phyloP scores from a whole-genome alignment of 2,797 vertebrate genomes.

The Chrysocyon brachyurus region DNA sequence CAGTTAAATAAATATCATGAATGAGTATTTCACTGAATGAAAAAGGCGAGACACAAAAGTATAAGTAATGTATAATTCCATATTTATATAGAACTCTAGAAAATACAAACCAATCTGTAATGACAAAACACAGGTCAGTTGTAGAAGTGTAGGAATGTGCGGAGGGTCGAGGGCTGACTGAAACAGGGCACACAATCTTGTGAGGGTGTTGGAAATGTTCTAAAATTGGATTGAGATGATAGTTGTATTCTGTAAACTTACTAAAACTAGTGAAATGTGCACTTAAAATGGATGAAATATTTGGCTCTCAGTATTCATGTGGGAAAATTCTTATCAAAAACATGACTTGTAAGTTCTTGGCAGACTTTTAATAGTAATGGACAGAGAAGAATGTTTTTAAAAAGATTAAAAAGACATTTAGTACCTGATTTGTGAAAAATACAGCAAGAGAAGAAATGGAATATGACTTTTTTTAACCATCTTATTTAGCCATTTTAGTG shows the following conservation, averaged over 20 bases:
- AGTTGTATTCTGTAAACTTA: background rate
- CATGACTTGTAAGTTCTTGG: background rate
- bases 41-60: background rate
- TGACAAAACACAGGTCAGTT: background rate
- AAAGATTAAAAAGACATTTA: background rate
- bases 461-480: background rate
- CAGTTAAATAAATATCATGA: background rate
- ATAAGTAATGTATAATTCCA: background rate
- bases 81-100: background rate
- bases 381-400: background rate
- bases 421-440: background rate
- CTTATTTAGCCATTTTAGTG: background rate
- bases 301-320: background rate
- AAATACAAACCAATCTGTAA: background rate
- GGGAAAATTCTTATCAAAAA: conserved; percentile 15
- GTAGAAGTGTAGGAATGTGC: background rate
- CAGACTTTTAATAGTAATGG: background rate
- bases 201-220: background rate
- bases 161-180: background rate
- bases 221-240: background rate
- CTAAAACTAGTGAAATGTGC: background rate
- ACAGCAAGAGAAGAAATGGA: conserved; percentile 18
- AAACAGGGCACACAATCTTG: background rate
- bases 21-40: background rate
- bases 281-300: conserved; percentile 11